phyloP scores from a whole-genome alignment of 2,888 invertebrate species.

The Scaptomyza reducta region DNA sequence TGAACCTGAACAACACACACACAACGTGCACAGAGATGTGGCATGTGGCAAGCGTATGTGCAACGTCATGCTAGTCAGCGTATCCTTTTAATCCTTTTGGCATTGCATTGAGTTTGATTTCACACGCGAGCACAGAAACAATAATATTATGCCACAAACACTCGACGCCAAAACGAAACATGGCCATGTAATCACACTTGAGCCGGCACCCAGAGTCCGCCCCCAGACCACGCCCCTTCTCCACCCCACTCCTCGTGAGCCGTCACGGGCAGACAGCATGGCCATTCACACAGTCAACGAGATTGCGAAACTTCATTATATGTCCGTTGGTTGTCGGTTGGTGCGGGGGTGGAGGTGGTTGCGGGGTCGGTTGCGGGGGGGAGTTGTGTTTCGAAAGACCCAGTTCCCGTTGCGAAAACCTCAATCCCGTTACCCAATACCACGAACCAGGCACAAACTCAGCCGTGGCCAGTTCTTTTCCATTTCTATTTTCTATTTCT shows the following conservation, averaged over 20 bases:
- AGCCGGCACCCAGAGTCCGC: conserved; percentile 62
- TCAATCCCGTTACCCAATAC: conserved; percentile 10
- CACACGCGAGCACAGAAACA: conserved; percentile 80
- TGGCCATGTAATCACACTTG: conserved; percentile 79
- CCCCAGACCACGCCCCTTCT: neutral
- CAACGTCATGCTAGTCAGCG: conserved; percentile 49
- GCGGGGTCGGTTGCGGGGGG: conserved; percentile 7
- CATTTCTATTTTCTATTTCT: conserved; percentile 66
- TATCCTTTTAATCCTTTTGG: conserved; percentile 79
- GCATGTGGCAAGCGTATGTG: conserved; percentile 45
- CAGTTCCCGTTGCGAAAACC: conserved; percentile 23
- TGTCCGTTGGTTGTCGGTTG: conserved; percentile 45
- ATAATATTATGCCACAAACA: conserved; percentile 80
- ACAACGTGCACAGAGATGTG: conserved; percentile 2
- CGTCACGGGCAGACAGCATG: conserved; percentile 50
- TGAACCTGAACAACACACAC: conserved; percentile 15
- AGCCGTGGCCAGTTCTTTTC: conserved; percentile 59
- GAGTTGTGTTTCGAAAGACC: conserved; percentile 31
- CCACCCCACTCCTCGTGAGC: conserved; percentile 1
- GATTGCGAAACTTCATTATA: conserved; percentile 78
- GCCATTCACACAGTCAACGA: conserved; percentile 57
- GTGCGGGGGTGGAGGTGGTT: neutral
- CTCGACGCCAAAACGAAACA: conserved; percentile 69
- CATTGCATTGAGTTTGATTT: conserved; percentile 77
- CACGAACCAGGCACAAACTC: neutral